Evolutionary conservation across 2,113 vertebrate species (phyloP).

Genomic region (Neoarius graeffei): DNA sequence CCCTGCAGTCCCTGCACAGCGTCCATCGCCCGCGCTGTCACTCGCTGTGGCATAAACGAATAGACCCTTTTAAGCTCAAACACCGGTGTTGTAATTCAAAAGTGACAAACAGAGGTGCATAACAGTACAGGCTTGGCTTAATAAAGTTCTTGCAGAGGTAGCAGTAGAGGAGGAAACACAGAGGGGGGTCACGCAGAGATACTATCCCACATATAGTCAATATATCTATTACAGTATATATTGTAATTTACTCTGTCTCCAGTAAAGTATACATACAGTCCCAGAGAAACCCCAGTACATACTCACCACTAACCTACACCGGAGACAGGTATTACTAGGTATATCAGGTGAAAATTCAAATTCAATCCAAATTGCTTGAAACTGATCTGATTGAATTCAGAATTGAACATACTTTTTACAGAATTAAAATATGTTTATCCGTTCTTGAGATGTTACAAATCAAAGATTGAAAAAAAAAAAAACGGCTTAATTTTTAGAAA

Average conservation of each 20-base stretch:
- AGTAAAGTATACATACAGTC: neutral
- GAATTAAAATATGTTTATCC: no score
- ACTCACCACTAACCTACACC: neutral
- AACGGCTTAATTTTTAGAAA: no score
- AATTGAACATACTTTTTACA: no score
- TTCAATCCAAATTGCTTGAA: no score
- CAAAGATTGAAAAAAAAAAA: no score
- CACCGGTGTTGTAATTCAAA: conserved; percentile 58
- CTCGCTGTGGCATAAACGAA: conserved; percentile 65
- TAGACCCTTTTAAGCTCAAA: conserved; percentile 59
- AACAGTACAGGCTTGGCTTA: conserved; percentile 50
- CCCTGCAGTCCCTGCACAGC: conserved; percentile 66
- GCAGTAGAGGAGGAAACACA: conserved; percentile 14
- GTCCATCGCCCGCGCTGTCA: conserved; percentile 72
- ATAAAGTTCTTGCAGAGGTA: conserved; percentile 54
- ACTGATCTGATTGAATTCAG: no score
- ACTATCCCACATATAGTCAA: neutral
- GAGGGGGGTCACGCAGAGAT: neutral
- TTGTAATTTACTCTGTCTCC: neutral
- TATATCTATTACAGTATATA: neutral
- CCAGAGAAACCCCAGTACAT: neutral
- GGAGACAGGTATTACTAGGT: neutral
- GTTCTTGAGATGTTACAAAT: no score
- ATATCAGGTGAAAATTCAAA: no score
- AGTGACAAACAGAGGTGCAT: conserved; percentile 58